These are phyloP conservation scores for Herpetotheres cachinnans DNA, from an alignment of 2,113 vertebrate species.

Conservation along the genomic window DNA sequence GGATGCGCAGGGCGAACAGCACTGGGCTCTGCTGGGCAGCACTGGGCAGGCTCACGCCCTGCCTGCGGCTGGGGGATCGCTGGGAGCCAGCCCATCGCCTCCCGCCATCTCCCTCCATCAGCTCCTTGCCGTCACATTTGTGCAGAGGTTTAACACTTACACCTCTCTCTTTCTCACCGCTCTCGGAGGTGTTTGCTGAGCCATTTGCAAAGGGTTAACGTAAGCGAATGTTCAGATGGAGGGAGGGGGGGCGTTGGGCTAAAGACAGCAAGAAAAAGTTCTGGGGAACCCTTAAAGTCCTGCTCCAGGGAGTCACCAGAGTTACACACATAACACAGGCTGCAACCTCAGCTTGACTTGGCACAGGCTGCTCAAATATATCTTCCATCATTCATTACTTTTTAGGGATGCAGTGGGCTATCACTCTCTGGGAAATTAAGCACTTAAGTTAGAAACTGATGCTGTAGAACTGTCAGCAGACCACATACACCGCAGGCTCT, in stretches of 20 bases:
- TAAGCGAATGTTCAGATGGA: neutral
- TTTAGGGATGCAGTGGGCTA: neutral
- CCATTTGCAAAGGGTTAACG: neutral
- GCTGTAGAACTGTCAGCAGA: neutral
- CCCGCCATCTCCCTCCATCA: accelerated
- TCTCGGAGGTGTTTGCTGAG: neutral
- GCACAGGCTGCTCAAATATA: neutral
- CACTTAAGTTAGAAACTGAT: neutral
- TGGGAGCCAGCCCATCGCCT: neutral
- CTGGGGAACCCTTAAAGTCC: neutral
- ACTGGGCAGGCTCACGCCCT: neutral
- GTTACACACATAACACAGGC: accelerated
- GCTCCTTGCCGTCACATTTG: neutral
- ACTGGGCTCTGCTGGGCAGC: neutral
- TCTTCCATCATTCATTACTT: neutral
- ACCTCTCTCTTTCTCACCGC: neutral
- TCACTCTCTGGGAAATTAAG: neutral
- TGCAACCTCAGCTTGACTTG: neutral
- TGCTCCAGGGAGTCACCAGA: neutral
- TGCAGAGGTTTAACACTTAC: neutral
- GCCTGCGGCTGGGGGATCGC: neutral
- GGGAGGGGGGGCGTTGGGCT: neutral
- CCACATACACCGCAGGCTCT: neutral
- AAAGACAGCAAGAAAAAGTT: neutral
- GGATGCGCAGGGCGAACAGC: accelerated